Base-by-base conservation (phyloP, 2,113 vertebrate species). In the Hippocampus abdominalis region DNA sequence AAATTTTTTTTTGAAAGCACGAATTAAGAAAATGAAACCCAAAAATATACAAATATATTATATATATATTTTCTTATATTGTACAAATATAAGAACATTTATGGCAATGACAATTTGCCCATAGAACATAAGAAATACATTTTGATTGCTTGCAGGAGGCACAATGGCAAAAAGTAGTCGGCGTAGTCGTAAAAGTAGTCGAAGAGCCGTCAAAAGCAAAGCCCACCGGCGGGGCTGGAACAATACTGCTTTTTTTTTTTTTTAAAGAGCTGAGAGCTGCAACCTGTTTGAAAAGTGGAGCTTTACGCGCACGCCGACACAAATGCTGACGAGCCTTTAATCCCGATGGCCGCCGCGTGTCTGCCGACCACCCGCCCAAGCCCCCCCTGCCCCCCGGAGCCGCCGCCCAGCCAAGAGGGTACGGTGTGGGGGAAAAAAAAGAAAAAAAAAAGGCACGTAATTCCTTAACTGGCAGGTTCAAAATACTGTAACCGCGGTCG, bases 261-360 rank as follows among this genome's bases (percentile, higher is more conserved):
- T 87, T 77, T 81, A 89, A 91, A 91, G 81, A 91, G 89, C 89
- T 92, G 90, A 92, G 87, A 87, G 84, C 84, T 88, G 89, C 89
- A 89, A 87, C 88, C 87, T 79, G 85, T 88, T 89, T 90, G 88
- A 90, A 90, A 91, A 89, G 88, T 91, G 83, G 85, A 90, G 89
- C 85, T 90, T 90, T 90, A 80, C 74, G 74, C 81, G 71, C 49
- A 80, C 13, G 27, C 57, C 57, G 57, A 32, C 73, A 74, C 88
- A 89, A 89, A 85, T 75, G 86, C 90, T 90, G 89, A 89, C 86
- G 53, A 77, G 83, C 83, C 73, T 86, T 84, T 89, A 89, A 91
- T 89, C 90, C 87, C 12, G 70, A 78, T 3, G 1, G 69, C 65
- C 63, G n/a, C 86, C 72, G 83, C 85, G 84, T 49, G 48, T 82